Evolutionary conservation across 2,888 invertebrate species (phyloP), one percentile per base, ranked within the genome.

Genomic region (Bugulina stolonifera): DNA sequence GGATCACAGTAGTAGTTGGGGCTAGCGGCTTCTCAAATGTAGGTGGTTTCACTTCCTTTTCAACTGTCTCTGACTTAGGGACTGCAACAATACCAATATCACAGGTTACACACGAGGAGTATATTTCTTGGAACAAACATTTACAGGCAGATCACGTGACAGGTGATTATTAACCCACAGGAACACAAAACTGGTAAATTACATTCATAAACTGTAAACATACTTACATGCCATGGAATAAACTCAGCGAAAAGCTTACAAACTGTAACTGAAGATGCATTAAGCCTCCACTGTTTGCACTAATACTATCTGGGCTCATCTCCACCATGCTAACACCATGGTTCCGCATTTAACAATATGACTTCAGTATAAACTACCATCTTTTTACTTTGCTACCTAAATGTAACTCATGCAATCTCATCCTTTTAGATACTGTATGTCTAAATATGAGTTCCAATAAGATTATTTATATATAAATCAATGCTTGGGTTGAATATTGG

Each of bases 1-100:
- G 94, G 91, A 93, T 93, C 2, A 94, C 90, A 73, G 89, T 89
- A 10, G 77, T 74, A 34, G 90, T 85, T 1, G 92, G 89, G 72
- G 89, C 86, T 75, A 95, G 87, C 75, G 90, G 89, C 80, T 89
- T 88, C 29, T 90, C 85, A 81, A 97, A 92, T 77, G 88, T 87
- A 43, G 96, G 96, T 71, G 91, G 90, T 75, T 87, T 87, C 52
- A 89, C 83, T 81, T 89, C 89, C 70, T 86, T 85, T 0, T 87
- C 86, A 77, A 89, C 87, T 79, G 90, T 32, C 27, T 71, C 71
- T 71, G 93, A 86, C 25, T 90, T 88, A 83, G 90, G 87, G n/a
- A n/a, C n/a, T 72, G 64, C 64, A 29, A 64, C 64, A 64, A 32
- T 43, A 5, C 5, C 43, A 43, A 10, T 43, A 10, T 43, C 43